A percentile compares a stretch with the other conserved stretches of the same genome.
Conservation (phyloP, 2,797 vertebrate genomes). For the Clarias laeviceps region DNA sequence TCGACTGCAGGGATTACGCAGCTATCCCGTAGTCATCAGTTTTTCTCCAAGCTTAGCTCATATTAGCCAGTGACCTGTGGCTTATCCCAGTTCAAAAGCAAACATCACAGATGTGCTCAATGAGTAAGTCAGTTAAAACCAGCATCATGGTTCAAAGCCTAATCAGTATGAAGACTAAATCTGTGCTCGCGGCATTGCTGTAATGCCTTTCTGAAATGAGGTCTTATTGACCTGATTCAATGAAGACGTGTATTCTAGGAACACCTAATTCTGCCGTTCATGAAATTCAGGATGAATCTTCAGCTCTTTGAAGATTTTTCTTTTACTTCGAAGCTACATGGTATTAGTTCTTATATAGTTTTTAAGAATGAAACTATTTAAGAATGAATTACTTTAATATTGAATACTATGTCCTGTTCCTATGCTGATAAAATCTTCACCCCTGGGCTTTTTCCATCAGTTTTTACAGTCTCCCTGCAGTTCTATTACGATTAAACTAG, state of each 20-base stretch:
- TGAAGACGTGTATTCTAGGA: neutral
- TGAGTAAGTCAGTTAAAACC: slow-evolving; percentile 65
- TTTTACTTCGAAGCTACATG: neutral
- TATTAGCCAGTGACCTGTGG: slow-evolving; percentile 76
- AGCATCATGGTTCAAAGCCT: slow-evolving; percentile 58
- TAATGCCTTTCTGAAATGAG: slow-evolving; percentile 55
- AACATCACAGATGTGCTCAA: slow-evolving; percentile 70
- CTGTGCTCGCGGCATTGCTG: slow-evolving; percentile 54
- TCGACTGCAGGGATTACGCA: slow-evolving; percentile 74
- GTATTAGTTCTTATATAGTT: too few species aligned
- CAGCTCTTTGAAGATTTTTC: neutral
- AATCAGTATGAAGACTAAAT: slow-evolving; percentile 61
- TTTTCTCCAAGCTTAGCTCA: slow-evolving; percentile 73
- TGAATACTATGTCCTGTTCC: neutral
- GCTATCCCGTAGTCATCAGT: slow-evolving; percentile 78
- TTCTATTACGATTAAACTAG: neutral
- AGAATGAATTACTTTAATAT: neutral
- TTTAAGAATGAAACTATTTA: neutral
- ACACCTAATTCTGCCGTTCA: neutral
- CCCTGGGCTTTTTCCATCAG: neutral
- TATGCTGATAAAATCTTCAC: neutral
- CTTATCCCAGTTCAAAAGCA: slow-evolving; percentile 76
- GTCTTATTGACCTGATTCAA: slow-evolving; percentile 10
- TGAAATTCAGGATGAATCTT: neutral
- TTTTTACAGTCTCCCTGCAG: neutral